Evolutionary conservation across 2,113 vertebrate species (phyloP).

Genomic region (Burhinus bistriatus): DNA sequence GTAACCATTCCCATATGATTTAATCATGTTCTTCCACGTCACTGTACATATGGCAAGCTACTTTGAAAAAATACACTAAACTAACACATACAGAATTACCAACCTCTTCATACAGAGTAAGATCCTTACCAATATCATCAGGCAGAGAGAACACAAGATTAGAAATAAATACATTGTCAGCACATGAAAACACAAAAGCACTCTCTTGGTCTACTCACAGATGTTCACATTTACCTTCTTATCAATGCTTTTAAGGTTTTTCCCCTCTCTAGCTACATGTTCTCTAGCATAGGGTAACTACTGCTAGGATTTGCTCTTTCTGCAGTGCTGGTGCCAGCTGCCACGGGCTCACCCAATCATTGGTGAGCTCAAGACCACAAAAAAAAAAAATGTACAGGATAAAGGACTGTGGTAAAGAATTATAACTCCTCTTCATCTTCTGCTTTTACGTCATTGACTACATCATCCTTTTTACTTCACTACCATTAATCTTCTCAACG

Average conservation of each 20-base stretch:
- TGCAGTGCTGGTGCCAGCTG: neutral
- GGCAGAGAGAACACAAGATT: neutral
- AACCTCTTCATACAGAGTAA: neutral
- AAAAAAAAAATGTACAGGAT: neutral
- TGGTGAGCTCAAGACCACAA: neutral
- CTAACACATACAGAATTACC: neutral
- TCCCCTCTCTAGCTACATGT: fast-evolving
- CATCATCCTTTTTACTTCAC: neutral
- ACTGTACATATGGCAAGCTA: neutral
- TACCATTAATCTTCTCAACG: neutral
- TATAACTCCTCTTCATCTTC: neutral
- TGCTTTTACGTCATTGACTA: neutral
- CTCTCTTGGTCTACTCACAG: neutral
- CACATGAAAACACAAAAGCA: neutral
- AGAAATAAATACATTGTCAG: neutral
- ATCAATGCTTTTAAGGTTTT: neutral
- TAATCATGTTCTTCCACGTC: neutral
- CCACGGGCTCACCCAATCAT: neutral
- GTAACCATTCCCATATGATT: neutral
- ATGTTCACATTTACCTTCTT: neutral
- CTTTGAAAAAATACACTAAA: neutral
- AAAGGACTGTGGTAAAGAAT: neutral
- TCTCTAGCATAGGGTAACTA: neutral
- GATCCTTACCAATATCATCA: neutral
- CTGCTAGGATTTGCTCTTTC: neutral